phyloP scores from a whole-genome alignment of 2,888 invertebrate genomes.

The Marasmarcha lunaedactyla region DNA sequence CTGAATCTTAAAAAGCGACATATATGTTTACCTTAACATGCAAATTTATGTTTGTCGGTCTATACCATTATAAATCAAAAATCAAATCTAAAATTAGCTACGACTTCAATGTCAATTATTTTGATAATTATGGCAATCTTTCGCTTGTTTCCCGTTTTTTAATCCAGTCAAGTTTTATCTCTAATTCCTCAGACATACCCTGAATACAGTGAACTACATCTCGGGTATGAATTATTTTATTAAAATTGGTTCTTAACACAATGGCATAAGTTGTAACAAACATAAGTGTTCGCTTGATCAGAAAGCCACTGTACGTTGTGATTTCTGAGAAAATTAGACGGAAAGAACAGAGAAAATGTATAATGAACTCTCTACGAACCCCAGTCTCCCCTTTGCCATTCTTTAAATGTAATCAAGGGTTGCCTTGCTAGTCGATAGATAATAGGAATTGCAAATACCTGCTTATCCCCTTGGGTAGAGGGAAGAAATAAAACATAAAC shows the following conservation, averaged over 20 bases:
- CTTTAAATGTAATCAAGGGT: conserved; percentile 41
- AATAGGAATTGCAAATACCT: conserved; percentile 13
- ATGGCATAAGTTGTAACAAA: too few species aligned
- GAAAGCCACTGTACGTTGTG: conserved; percentile 25
- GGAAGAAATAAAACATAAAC: neutral
- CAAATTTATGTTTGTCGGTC: too few species aligned
- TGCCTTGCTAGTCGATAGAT: conserved; percentile 21
- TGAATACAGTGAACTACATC: conserved; percentile 12
- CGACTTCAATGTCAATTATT: conserved; percentile 21
- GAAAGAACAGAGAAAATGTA: conserved; percentile 33
- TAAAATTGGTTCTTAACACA: too few species aligned
- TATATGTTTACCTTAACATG: too few species aligned
- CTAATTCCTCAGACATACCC: conserved; percentile 39
- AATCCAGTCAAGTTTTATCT: conserved; percentile 38
- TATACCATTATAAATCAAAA: too few species aligned
- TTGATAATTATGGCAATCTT: conserved; percentile 38
- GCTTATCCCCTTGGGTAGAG: neutral
- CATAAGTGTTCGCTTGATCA: neutral
- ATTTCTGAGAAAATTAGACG: conserved; percentile 33
- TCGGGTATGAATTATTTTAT: neutral
- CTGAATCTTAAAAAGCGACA: too few species aligned
- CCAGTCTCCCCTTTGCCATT: conserved; percentile 33
- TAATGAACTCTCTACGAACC: conserved; percentile 42
- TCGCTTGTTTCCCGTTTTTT: conserved; percentile 37
- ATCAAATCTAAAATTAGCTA: conserved; percentile 2